These are phyloP conservation scores for Erannis defoliaria DNA, from an alignment of 2,888 invertebrate genomes.

Conservation along the genomic window DNA sequence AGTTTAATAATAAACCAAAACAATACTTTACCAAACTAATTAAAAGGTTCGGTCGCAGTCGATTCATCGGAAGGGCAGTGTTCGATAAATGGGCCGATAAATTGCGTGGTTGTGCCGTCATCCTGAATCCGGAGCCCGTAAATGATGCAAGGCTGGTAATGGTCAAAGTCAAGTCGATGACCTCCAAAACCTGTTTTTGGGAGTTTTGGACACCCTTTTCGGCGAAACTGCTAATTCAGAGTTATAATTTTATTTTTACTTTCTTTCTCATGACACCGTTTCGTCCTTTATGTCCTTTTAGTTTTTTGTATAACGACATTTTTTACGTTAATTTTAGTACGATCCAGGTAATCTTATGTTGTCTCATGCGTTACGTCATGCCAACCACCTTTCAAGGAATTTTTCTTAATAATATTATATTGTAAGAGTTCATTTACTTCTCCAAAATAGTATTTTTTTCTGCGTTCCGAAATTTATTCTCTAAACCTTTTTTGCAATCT, in stretches of 20 bases:
- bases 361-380: constrained; percentile 29
- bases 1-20: not conserved
- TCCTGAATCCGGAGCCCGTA: constrained; percentile 58
- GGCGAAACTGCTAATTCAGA: constrained; percentile 43
- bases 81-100: constrained; percentile 66
- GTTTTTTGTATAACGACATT: constrained; percentile 5
- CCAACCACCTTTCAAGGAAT: constrained; percentile 15
- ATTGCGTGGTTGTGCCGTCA: constrained; percentile 58
- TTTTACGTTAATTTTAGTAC: constrained; percentile 17
- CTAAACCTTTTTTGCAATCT: not conserved
- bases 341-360: constrained; percentile 17
- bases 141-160: constrained; percentile 75
- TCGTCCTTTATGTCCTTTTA: constrained; percentile 19
- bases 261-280: constrained; percentile 38
- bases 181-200: constrained; percentile 65
- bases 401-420: constrained; percentile 17
- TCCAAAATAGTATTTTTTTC: not conserved
- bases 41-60: constrained; percentile 53
- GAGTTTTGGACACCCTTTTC: constrained; percentile 59
- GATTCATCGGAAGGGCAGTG: constrained; percentile 51
- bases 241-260: constrained; percentile 44
- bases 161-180: constrained; percentile 74
- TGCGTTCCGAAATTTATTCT: not conserved
- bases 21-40: constrained; percentile 48
- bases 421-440: constrained; percentile 23